Conservation (phyloP, 1,140 invertebrate genomes). For the Achatina immaculata region DNA sequence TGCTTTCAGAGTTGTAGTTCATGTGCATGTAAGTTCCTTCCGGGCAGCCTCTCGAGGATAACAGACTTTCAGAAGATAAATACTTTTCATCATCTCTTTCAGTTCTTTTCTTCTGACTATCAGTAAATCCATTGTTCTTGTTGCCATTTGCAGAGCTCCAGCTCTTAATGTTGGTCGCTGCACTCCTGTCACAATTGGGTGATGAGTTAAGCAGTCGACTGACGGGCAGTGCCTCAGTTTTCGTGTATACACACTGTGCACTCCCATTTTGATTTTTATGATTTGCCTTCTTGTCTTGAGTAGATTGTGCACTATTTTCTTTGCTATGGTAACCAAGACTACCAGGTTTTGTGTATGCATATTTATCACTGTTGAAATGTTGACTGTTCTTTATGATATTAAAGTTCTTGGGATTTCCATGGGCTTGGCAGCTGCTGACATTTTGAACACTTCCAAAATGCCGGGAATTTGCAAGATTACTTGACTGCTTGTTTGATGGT, state of each 20-base stretch:
- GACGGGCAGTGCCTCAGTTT: background rate
- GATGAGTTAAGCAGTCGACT: background rate
- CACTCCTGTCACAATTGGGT: background rate
- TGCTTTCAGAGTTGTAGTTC: background rate
- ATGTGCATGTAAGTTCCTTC: background rate
- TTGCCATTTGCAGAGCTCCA: slow-evolving; percentile 12
- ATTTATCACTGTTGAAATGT: background rate
- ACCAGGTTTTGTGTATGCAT: background rate
- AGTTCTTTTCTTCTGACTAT: slow-evolving; percentile 1
- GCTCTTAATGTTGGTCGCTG: background rate
- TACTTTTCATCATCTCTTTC: background rate
- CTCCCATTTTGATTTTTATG: background rate
- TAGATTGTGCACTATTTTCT: background rate
- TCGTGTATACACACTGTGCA: background rate
- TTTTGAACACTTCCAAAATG: slow-evolving; percentile 39
- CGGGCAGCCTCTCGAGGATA: background rate
- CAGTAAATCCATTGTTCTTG: background rate
- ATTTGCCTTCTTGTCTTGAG: too few relatives aligned
- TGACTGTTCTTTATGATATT: background rate
- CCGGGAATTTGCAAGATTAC: slow-evolving; percentile 15
- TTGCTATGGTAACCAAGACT: background rate
- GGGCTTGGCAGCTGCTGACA: slow-evolving; percentile 11
- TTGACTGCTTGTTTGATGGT: background rate
- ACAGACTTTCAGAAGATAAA: slow-evolving; percentile 13
- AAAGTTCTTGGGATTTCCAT: slow-evolving; percentile 13